A percentile compares a stretch with the other conserved stretches of the same genome.
These are phyloP conservation scores for Tridacna gigas DNA, from an alignment of 2,888 invertebrate genomes.

Conservation along the genomic window DNA sequence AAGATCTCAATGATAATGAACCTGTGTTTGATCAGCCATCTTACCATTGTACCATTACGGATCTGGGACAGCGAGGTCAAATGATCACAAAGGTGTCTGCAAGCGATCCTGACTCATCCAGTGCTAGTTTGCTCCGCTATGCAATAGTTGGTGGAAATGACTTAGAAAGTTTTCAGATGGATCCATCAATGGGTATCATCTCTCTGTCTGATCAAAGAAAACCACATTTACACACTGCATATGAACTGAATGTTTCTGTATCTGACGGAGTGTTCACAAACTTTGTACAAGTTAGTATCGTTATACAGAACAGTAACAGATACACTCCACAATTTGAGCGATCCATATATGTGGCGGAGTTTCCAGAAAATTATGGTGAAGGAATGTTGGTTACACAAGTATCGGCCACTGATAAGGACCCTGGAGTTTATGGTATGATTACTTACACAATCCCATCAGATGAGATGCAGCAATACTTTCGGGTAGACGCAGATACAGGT, in stretches of 20 bases:
- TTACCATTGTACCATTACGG: conserved; percentile 91
- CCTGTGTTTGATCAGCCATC: conserved; percentile 87
- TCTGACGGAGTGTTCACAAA: conserved; percentile 97
- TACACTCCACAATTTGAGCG: conserved; percentile 92
- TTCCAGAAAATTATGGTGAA: conserved; percentile 92
- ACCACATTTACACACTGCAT: conserved; percentile 89
- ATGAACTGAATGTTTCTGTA: conserved; percentile 95
- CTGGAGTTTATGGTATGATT: conserved; percentile 89
- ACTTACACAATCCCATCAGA: conserved; percentile 86
- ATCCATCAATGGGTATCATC: conserved; percentile 87
- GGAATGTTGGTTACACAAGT: conserved; percentile 92
- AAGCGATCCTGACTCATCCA: conserved; percentile 93
- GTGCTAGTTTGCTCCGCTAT: conserved; percentile 91
- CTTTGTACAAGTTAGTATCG: conserved; percentile 88
- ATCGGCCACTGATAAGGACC: conserved; percentile 91
- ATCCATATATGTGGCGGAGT: conserved; percentile 90
- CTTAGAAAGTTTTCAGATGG: conserved; percentile 82
- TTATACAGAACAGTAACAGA: conserved; percentile 87
- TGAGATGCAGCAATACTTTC: conserved; percentile 83
- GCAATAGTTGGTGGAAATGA: conserved; percentile 94
- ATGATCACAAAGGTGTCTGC: conserved; percentile 95
- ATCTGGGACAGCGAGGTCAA: conserved; percentile 93
- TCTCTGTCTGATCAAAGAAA: conserved; percentile 91
- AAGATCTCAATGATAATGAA: conserved; percentile 96
- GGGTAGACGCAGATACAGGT: conserved; percentile 85